Conservation (phyloP, 2,888 invertebrate genomes). For the Epinotia demarniana region DNA sequence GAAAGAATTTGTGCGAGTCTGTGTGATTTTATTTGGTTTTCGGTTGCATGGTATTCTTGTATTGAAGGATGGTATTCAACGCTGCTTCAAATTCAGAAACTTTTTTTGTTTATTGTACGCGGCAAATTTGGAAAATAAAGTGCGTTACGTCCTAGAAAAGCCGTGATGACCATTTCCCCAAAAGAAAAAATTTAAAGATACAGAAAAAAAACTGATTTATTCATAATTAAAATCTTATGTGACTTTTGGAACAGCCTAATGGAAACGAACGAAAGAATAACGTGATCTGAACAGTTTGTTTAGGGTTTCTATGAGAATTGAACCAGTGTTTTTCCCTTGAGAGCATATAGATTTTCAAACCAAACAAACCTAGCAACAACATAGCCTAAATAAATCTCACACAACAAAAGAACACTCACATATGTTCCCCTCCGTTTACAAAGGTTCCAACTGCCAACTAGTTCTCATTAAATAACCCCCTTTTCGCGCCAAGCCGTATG, state of each 20-base stretch:
- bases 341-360: background rate
- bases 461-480: constrained; percentile 6
- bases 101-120: too few species aligned
- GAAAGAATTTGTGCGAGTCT: background rate
- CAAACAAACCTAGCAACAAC: constrained; percentile 12
- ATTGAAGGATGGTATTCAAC: too few species aligned
- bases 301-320: background rate
- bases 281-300: background rate
- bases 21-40: constrained; percentile 12
- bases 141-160: too few species aligned
- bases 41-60: background rate
- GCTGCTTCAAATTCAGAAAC: too few species aligned
- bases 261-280: too few species aligned
- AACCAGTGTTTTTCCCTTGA: background rate
- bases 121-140: too few species aligned
- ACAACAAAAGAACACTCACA: constrained; percentile 41
- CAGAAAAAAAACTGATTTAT: too few species aligned
- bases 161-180: too few species aligned
- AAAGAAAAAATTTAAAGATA: too few species aligned
- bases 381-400: constrained; percentile 38
- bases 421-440: background rate
- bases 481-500: background rate
- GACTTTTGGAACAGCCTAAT: too few species aligned
- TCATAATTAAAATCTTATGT: too few species aligned
- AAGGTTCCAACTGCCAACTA: constrained; percentile 12